A percentile compares a stretch with the other conserved stretches of the same genome.
phyloP scores from a whole-genome alignment of 2,888 invertebrate species.

The Hirudinaria manillensis region DNA sequence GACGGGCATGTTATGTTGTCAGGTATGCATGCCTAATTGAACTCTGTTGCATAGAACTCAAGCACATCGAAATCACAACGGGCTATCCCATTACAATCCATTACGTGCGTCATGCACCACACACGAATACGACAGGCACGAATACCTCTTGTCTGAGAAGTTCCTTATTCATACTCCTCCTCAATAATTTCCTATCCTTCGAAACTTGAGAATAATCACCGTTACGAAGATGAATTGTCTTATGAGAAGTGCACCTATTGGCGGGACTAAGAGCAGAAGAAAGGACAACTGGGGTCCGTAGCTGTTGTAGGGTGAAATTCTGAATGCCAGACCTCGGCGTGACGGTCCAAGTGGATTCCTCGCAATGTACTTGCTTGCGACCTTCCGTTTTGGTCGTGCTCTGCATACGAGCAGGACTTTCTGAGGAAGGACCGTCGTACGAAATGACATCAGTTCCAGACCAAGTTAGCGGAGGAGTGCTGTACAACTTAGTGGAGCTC shows the following conservation, averaged over 20 bases:
- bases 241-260: not conserved
- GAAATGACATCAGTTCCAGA: slow-evolving; percentile 15
- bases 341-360: slow-evolving; percentile 26
- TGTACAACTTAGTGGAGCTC: slow-evolving; percentile 10
- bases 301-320: not conserved
- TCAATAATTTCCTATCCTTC: slow-evolving; percentile 2
- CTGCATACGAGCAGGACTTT: not conserved
- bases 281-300: not conserved
- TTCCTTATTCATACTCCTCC: slow-evolving; percentile 15
- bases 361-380: slow-evolving; percentile 20
- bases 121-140: not conserved
- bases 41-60: too few relatives aligned
- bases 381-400: slow-evolving; percentile 29
- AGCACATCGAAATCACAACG: too few relatives aligned
- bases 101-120: not conserved
- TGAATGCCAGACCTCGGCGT: not conserved
- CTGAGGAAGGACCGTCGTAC: not conserved
- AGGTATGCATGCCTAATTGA: too few relatives aligned
- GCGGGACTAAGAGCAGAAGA: not conserved
- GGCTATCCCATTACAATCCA: too few relatives aligned
- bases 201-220: not conserved
- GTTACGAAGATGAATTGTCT: not conserved
- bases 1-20: too few relatives aligned
- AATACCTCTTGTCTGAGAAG: slow-evolving; percentile 1
- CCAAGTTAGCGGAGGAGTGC: slow-evolving; percentile 26